Evolutionary conservation across 2,888 invertebrate genomes (phyloP).

Genomic region (Drosophila kanekoi): DNA sequence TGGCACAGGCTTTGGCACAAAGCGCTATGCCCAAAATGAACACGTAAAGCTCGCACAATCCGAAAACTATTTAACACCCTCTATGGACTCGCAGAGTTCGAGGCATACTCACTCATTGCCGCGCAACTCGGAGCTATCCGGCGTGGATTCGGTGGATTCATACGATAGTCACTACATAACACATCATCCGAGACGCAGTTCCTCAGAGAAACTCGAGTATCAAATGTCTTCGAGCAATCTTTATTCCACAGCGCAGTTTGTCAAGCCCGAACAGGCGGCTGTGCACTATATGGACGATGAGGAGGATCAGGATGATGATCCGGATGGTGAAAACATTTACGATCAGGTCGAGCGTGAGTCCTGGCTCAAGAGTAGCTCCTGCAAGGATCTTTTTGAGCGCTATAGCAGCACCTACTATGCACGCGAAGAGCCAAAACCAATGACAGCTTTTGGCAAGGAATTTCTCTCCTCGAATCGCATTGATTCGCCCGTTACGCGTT

Average conservation of each 20-base stretch:
- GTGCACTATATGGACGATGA: constrained; percentile 77
- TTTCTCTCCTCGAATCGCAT: constrained; percentile 86
- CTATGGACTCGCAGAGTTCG: constrained; percentile 83
- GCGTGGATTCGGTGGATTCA: constrained; percentile 85
- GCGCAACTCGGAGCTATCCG: constrained; percentile 84
- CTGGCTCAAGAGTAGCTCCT: constrained; percentile 93
- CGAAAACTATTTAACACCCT: constrained; percentile 83
- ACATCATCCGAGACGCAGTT: constrained; percentile 77
- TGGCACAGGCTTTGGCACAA: constrained; percentile 80
- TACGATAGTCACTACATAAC: constrained; percentile 85
- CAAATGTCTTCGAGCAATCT: constrained; percentile 87
- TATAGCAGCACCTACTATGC: constrained; percentile 87
- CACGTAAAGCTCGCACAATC: constrained; percentile 81
- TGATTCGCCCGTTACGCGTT: constrained; percentile 90
- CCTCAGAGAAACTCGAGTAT: constrained; percentile 86
- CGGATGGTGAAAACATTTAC: constrained; percentile 82
- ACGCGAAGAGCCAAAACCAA: constrained; percentile 85
- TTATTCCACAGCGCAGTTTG: constrained; percentile 85
- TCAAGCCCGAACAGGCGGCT: constrained; percentile 70
- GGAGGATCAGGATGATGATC: constrained; percentile 73
- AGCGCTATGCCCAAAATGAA: constrained; percentile 74
- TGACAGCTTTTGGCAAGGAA: constrained; percentile 85
- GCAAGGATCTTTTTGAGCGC: constrained; percentile 92
- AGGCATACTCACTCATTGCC: constrained; percentile 84
- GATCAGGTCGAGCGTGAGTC: constrained; percentile 84